phyloP scores from a whole-genome alignment of 2,888 invertebrate genomes.

The Pandemis heparana region DNA sequence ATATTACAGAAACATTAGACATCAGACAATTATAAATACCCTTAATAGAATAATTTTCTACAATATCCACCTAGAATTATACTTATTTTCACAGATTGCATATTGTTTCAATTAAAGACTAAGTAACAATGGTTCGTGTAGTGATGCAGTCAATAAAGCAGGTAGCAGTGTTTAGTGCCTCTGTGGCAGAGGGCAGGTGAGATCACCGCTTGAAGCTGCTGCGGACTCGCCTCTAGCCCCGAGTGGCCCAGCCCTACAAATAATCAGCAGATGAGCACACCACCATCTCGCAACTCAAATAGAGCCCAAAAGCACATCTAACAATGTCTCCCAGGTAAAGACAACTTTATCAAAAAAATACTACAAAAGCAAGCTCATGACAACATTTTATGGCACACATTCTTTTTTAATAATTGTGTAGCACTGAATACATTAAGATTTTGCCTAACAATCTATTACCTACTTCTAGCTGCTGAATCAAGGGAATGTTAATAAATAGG shows the following conservation, averaged over 20 bases:
- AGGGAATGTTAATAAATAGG: not conserved
- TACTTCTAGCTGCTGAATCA: not conserved
- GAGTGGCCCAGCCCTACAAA: slow-evolving; percentile 88
- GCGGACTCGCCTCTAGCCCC: slow-evolving; percentile 87
- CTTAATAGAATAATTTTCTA: slow-evolving; percentile 84
- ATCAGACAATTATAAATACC: slow-evolving; percentile 85
- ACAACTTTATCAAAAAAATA: not conserved
- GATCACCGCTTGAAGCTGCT: slow-evolving; percentile 85
- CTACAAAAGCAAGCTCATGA: not conserved
- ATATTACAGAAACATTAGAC: slow-evolving; percentile 86
- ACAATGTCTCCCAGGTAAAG: slow-evolving; percentile 17
- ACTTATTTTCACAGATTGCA: slow-evolving; percentile 90
- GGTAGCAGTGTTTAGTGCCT: slow-evolving; percentile 85
- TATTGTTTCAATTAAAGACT: slow-evolving; percentile 87
- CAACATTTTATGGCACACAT: not conserved
- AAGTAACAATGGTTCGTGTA: slow-evolving; percentile 87
- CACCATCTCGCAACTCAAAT: slow-evolving; percentile 30
- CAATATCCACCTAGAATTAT: slow-evolving; percentile 85
- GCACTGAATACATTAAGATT: not conserved
- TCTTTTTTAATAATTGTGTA: not conserved
- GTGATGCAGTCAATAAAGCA: slow-evolving; percentile 88
- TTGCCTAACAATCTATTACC: not conserved
- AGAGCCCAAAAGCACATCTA: slow-evolving; percentile 13
- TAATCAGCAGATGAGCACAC: slow-evolving; percentile 50
- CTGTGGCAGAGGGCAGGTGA: slow-evolving; percentile 82